Evolutionary conservation across 2,797 vertebrate species (phyloP).

Genomic region (Fundulus diaphanus): DNA sequence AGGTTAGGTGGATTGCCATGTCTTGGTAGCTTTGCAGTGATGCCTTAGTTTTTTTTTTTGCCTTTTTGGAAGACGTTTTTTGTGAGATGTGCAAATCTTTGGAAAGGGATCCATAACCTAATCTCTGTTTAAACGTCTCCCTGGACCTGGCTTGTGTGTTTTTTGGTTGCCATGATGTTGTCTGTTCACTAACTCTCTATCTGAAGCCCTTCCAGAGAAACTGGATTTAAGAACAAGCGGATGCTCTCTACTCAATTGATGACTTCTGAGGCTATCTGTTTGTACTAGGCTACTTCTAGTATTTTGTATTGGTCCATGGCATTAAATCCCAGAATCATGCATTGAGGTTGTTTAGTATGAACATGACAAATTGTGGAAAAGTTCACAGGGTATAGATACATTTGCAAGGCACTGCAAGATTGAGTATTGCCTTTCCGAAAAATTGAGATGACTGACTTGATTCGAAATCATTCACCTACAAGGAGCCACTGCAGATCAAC

Average conservation of each 20-base stretch:
- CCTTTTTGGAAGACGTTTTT: no score
- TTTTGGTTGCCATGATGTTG: neutral
- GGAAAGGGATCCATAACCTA: no score
- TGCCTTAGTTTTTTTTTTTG: no score
- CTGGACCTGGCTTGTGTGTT: neutral
- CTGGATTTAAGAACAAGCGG: neutral
- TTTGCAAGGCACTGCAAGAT: neutral
- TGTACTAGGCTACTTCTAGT: no score
- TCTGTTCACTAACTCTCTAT: neutral
- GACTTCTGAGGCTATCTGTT: neutral
- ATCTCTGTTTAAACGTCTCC: no score
- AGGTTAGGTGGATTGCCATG: neutral
- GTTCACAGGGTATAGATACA: neutral
- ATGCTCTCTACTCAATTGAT: neutral
- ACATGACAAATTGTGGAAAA: neutral
- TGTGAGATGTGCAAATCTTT: no score
- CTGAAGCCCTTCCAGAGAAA: neutral
- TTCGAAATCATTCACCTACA: slow-evolving; percentile 48
- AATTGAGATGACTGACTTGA: slow-evolving; percentile 45
- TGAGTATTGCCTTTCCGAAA: neutral
- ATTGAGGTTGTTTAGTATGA: neutral
- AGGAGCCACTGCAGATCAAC: slow-evolving; percentile 16
- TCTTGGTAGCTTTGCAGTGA: neutral
- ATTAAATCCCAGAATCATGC: neutral
- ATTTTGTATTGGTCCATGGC: neutral